Conservation (phyloP, 2,113 vertebrate species). For the Oreamnos americanus region DNA sequence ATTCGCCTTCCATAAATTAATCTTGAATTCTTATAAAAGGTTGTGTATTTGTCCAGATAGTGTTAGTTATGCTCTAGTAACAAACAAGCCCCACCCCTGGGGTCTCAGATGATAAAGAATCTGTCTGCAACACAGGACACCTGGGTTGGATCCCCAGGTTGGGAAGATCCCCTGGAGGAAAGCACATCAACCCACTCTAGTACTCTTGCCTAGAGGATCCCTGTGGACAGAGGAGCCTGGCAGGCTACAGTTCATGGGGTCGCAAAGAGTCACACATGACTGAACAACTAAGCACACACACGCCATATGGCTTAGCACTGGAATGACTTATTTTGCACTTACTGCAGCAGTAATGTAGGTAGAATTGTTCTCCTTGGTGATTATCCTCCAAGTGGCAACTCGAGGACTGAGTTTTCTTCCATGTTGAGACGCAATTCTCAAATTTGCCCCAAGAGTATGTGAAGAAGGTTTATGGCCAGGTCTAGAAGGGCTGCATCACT, state of each 20-base stretch:
- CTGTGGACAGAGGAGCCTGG: neutral
- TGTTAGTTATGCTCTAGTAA: neutral
- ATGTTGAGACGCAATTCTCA: neutral
- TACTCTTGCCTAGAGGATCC: neutral
- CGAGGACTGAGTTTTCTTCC: neutral
- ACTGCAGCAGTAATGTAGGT: neutral
- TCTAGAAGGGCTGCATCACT: neutral
- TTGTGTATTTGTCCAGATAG: neutral
- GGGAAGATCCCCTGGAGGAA: neutral
- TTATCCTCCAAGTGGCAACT: neutral
- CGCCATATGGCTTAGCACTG: neutral
- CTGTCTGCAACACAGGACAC: neutral
- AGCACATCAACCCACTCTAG: fast-evolving
- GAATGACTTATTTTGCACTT: neutral
- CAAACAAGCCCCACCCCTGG: neutral
- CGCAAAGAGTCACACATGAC: neutral
- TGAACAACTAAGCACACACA: neutral
- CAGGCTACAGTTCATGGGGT: neutral
- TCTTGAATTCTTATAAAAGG: neutral
- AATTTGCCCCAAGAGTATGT: neutral
- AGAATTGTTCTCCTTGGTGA: neutral
- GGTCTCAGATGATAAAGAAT: neutral
- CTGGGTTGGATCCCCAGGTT: neutral
- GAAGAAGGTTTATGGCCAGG: neutral
- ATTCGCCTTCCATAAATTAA: neutral